Conservation (phyloP, 2,888 invertebrate genomes). For the Acleris cristana region DNA sequence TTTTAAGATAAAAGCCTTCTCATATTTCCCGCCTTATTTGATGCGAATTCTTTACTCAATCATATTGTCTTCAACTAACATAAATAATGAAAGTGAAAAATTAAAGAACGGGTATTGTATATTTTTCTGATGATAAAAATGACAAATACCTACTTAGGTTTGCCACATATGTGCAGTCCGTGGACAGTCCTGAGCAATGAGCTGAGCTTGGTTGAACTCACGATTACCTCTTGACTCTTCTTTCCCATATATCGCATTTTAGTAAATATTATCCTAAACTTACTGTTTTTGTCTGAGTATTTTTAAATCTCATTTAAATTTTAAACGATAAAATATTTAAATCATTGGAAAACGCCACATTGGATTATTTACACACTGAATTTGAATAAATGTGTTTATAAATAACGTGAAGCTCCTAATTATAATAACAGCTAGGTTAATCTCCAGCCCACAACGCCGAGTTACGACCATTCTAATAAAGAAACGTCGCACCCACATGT, state of each 20-base stretch:
- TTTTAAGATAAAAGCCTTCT: slow-evolving; percentile 34
- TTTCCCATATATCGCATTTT: no score
- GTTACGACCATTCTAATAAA: slow-evolving; percentile 1
- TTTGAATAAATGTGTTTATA: slow-evolving; percentile 4
- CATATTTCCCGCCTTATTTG: slow-evolving; percentile 6
- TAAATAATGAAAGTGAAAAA: no score
- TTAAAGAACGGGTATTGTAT: no score
- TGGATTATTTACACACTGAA: slow-evolving; percentile 6
- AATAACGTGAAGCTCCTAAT: slow-evolving; percentile 4
- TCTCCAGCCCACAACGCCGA: slow-evolving; percentile 2
- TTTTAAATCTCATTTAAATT: background rate
- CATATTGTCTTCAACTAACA: background rate
- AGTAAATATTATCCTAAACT: no score
- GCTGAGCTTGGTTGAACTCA: no score
- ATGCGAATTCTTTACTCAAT: background rate
- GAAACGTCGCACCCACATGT: slow-evolving; percentile 22
- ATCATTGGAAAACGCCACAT: slow-evolving; percentile 21
- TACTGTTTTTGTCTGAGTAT: no score
- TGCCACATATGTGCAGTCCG: no score
- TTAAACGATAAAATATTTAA: slow-evolving; percentile 15
- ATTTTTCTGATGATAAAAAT: no score
- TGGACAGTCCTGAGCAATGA: no score
- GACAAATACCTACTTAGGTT: no score
- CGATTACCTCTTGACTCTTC: no score
- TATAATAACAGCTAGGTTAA: slow-evolving; percentile 14